Evolutionary conservation across 2,797 vertebrate species (phyloP).

Genomic region (Tolypeutes matacus): DNA sequence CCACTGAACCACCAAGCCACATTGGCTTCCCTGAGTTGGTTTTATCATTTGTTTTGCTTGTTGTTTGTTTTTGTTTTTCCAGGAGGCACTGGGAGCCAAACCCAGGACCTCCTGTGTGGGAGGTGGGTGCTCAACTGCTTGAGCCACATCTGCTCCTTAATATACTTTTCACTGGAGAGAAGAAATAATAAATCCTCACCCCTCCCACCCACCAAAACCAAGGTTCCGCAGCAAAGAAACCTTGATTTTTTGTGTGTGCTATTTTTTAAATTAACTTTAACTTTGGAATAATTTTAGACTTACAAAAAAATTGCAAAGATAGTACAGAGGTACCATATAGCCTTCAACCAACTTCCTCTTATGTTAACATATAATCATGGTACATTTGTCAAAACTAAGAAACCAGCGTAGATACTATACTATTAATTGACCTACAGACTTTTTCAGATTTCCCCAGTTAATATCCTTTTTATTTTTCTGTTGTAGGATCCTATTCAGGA

Average conservation of each 20-base stretch:
- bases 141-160: no score
- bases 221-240: not conserved
- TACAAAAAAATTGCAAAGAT: slow-evolving; percentile 11
- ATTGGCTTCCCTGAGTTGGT: no score
- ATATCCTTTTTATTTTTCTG: not conserved
- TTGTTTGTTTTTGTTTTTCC: no score
- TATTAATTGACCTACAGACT: not conserved
- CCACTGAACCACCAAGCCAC: no score
- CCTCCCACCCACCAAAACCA: not conserved
- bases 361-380: not conserved
- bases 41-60: no score
- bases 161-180: not conserved
- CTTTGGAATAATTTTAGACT: slow-evolving; percentile 33
- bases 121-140: no score
- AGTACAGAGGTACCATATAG: not conserved
- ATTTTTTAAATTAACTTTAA: slow-evolving; percentile 33
- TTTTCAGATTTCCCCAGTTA: not conserved
- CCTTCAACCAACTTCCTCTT: not conserved
- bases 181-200: not conserved
- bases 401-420: not conserved
- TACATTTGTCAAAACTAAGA: not conserved
- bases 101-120: no score
- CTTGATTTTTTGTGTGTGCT: not conserved
- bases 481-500: not conserved
- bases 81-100: no score